Evolutionary conservation across 2,797 vertebrate genomes (phyloP).

Genomic region (Lepus townsendii): DNA sequence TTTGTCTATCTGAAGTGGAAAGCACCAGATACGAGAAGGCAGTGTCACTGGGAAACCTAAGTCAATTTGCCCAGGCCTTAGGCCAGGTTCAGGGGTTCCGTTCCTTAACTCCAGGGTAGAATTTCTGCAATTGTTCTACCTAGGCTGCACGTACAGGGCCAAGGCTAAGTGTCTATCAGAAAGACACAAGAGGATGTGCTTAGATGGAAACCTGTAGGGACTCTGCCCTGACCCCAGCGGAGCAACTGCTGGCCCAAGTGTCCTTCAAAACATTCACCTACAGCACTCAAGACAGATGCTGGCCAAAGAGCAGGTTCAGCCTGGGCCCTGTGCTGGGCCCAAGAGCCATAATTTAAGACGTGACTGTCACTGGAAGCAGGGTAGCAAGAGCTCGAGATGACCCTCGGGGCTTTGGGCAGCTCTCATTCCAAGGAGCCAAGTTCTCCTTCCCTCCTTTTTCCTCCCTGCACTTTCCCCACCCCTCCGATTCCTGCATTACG

Average conservation of each 20-base stretch:
- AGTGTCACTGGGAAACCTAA: too few relatives aligned
- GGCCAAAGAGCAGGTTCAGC: background rate
- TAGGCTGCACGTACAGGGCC: background rate
- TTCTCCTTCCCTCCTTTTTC: background rate
- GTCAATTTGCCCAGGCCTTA: too few relatives aligned
- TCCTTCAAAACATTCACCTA: background rate
- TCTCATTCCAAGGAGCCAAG: background rate
- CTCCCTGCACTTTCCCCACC: background rate
- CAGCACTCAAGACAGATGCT: fast-evolving
- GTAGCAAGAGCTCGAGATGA: background rate
- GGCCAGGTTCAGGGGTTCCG: too few relatives aligned
- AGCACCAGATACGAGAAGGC: too few relatives aligned
- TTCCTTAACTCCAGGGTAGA: too few relatives aligned
- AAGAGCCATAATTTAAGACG: background rate
- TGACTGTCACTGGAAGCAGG: background rate
- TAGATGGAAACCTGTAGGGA: background rate
- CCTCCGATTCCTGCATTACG: background rate
- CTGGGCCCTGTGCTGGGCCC: background rate
- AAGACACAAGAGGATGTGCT: background rate
- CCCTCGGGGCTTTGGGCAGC: too few relatives aligned
- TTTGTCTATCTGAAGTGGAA: too few relatives aligned
- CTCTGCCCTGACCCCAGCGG: fast-evolving
- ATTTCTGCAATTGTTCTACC: background rate
- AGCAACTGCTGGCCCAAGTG: too few relatives aligned
- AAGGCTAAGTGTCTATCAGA: background rate